A percentile compares a stretch with the other conserved stretches of the same genome.
phyloP scores from a whole-genome alignment of 2,797 vertebrate genomes.

The Microhierax caerulescens region DNA sequence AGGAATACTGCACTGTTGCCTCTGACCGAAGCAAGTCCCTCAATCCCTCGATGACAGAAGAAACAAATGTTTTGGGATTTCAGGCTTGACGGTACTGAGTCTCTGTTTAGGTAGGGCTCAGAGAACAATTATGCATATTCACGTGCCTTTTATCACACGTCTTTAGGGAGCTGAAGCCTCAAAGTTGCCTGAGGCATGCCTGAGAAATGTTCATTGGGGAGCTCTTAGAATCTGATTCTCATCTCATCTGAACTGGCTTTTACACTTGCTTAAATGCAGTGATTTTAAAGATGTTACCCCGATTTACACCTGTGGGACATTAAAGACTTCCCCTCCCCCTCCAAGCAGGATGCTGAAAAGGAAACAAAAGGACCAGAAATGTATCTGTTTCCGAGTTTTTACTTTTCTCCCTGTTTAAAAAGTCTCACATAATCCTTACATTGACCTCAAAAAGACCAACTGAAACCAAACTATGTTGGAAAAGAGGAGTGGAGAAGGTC shows the following conservation, averaged over 20 bases:
- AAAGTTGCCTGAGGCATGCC: conserved; percentile 25
- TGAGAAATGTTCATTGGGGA: conserved; percentile 1
- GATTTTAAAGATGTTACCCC: not conserved
- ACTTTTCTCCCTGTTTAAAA: not conserved
- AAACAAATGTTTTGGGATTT: conserved; percentile 22
- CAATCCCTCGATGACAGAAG: not conserved
- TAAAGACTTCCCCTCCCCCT: not conserved
- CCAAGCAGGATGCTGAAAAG: not conserved
- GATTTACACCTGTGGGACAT: not conserved
- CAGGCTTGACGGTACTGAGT: not conserved
- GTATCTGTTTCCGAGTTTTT: not conserved
- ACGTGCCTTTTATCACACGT: conserved; percentile 21
- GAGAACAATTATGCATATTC: conserved; percentile 26
- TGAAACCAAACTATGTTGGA: not conserved
- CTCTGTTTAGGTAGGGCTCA: not conserved
- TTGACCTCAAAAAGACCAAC: not conserved
- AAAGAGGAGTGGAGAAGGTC: not conserved
- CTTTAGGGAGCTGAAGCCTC: conserved; percentile 22
- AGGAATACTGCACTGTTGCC: not conserved
- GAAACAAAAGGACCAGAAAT: not conserved
- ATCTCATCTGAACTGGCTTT: not conserved
- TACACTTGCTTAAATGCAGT: not conserved
- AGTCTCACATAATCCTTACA: not conserved
- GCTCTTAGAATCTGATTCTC: not conserved
- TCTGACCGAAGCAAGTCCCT: not conserved